Evolutionary conservation across 2,888 invertebrate species (phyloP).

Genomic region (Ptychoptera albimana): DNA sequence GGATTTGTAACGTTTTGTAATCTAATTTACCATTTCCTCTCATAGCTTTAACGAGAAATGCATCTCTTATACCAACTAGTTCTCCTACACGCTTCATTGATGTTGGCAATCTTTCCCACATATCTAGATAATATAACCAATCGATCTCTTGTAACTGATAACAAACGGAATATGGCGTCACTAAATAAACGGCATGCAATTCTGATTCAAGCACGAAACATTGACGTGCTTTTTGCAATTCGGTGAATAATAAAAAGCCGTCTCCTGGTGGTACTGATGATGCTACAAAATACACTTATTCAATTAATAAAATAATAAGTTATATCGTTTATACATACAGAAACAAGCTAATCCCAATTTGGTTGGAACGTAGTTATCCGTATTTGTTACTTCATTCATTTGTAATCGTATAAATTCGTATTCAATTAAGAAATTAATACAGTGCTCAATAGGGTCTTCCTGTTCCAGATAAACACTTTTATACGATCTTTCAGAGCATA

Average conservation of each 20-base stretch:
- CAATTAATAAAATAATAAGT: not conserved
- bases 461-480: conserved; percentile 15
- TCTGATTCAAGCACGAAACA: conserved; percentile 89
- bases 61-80: conserved; percentile 75
- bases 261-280: conserved; percentile 93
- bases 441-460: conserved; percentile 34
- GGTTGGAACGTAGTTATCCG: conserved; percentile 51
- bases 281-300: conserved; percentile 25
- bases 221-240: conserved; percentile 75
- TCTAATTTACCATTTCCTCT: conserved; percentile 45
- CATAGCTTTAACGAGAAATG: conserved; percentile 64
- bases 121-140: conserved; percentile 59
- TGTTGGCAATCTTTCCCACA: conserved; percentile 67
- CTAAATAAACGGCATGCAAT: conserved; percentile 85
- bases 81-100: conserved; percentile 77
- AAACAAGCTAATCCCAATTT: conserved; percentile 85
- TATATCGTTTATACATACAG: conserved; percentile 16
- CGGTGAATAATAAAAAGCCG: conserved; percentile 73
- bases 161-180: conserved; percentile 82
- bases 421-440: conserved; percentile 53
- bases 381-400: conserved; percentile 29
- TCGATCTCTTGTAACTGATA: conserved; percentile 62
- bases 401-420: conserved; percentile 69
- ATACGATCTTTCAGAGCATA: conserved; percentile 23
- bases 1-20: conserved; percentile 39